A percentile compares a stretch with the other conserved stretches of the same genome.
Conservation (phyloP, 2,888 invertebrate species). For the Ormyrus labotus region DNA sequence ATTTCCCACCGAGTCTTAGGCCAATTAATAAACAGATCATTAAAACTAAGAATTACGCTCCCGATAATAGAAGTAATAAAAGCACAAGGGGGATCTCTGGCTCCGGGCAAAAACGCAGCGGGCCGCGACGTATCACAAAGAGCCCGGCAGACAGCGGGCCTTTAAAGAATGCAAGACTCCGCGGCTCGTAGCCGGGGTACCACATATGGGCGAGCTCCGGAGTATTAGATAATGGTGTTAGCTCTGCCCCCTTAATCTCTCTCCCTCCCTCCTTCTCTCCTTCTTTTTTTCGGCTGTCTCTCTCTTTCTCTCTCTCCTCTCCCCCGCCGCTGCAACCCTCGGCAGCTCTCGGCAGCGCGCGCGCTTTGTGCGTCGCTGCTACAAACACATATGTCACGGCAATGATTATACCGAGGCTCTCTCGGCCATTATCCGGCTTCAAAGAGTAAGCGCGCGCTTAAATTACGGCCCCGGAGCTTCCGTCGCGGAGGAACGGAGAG, state of each 20-base stretch:
- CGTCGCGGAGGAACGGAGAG: no score
- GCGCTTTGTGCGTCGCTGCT: conserved; percentile 10
- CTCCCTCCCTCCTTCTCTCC: not conserved
- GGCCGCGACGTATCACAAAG: conserved; percentile 33
- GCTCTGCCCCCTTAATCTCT: conserved; percentile 51
- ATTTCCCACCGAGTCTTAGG: no score
- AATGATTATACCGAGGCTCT: conserved; percentile 42
- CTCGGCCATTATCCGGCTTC: conserved; percentile 33
- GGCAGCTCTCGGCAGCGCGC: no score
- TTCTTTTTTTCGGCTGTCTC: not conserved
- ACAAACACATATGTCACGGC: conserved; percentile 52
- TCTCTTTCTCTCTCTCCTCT: not conserved
- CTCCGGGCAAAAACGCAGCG: not conserved
- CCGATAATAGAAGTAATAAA: not conserved
- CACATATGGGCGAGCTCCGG: conserved; percentile 72
- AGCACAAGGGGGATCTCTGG: not conserved
- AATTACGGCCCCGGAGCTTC: no score
- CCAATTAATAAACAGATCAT: not conserved
- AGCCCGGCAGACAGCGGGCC: conserved; percentile 4
- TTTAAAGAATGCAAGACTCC: conserved; percentile 45
- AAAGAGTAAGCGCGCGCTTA: conserved; percentile 37
- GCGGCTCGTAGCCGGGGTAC: conserved; percentile 71
- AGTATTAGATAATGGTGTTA: conserved; percentile 75
- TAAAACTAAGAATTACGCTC: no score
- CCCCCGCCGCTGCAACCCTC: conserved; percentile 8